Conservation (phyloP, 2,113 vertebrate species). For the Gorsachius goisagi region DNA sequence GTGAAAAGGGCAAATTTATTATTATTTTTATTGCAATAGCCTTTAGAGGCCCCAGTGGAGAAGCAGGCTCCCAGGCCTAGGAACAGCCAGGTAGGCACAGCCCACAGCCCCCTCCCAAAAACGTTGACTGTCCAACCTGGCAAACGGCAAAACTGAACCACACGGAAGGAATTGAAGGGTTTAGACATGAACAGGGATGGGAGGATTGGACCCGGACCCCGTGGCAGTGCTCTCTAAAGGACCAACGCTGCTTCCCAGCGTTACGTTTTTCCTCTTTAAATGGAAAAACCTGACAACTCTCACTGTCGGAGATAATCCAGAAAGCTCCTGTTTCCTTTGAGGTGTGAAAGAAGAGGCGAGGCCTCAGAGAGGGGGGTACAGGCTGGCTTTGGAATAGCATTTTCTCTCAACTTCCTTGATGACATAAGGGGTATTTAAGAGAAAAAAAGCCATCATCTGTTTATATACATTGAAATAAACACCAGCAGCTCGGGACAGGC, state of each 20-base stretch:
- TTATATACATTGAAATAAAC: background rate
- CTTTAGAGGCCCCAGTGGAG: background rate
- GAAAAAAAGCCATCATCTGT: background rate
- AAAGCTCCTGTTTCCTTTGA: background rate
- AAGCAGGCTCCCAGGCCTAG: too few relatives aligned
- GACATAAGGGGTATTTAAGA: background rate
- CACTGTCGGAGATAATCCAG: background rate
- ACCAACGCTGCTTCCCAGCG: too few relatives aligned
- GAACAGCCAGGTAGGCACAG: background rate
- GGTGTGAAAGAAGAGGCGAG: background rate
- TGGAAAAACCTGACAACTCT: background rate
- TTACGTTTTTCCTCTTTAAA: background rate
- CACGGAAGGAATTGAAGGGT: background rate
- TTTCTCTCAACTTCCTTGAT: background rate
- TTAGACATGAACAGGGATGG: rapidly evolving
- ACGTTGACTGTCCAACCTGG: too few relatives aligned
- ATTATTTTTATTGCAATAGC: background rate
- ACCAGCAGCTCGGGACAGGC: background rate
- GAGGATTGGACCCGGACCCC: background rate
- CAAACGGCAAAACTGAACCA: rapidly evolving
- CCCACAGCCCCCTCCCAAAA: background rate
- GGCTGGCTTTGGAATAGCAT: background rate
- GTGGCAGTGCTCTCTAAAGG: background rate
- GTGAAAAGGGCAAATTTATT: background rate
- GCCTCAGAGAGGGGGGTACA: background rate